Conservation (phyloP, 1,140 invertebrate species). For the Plodia interpunctella region DNA sequence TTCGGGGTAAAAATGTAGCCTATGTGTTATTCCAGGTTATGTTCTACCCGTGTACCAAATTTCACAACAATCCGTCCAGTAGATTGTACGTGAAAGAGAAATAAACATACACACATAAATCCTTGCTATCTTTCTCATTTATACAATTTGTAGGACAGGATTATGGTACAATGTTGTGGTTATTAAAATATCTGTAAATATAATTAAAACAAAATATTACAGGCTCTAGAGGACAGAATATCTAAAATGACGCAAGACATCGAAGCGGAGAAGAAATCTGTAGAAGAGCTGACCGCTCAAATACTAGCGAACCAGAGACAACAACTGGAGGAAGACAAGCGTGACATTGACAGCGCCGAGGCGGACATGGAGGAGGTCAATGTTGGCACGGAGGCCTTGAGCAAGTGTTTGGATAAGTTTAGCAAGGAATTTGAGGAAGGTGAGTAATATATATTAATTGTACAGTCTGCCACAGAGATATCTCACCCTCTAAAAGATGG, state of each 20-base stretch:
- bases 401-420: slow-evolving; percentile 28
- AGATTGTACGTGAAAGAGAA: too few species aligned
- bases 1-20: too few species aligned
- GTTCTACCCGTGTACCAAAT: too few species aligned
- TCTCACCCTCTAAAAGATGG: too few species aligned
- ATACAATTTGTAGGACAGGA: too few species aligned
- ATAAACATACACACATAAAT: too few species aligned
- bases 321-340: slow-evolving; percentile 21
- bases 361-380: slow-evolving; percentile 20
- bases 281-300: slow-evolving; percentile 30
- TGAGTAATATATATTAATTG: slow-evolving; percentile 18
- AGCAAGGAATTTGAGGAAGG: slow-evolving; percentile 36
- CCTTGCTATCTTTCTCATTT: too few species aligned
- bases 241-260: slow-evolving; percentile 26
- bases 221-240: slow-evolving; percentile 32
- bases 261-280: slow-evolving; percentile 25
- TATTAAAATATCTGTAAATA: too few species aligned
- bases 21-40: too few species aligned
- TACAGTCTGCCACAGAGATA: too few species aligned
- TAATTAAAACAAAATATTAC: background rate
- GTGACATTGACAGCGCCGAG: slow-evolving; percentile 25
- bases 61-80: too few species aligned
- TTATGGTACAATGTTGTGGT: too few species aligned
- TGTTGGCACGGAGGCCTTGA: slow-evolving; percentile 18
- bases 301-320: slow-evolving; percentile 29